phyloP scores from a whole-genome alignment of 2,113 vertebrate species.

The Phrynosoma blainvillii region DNA sequence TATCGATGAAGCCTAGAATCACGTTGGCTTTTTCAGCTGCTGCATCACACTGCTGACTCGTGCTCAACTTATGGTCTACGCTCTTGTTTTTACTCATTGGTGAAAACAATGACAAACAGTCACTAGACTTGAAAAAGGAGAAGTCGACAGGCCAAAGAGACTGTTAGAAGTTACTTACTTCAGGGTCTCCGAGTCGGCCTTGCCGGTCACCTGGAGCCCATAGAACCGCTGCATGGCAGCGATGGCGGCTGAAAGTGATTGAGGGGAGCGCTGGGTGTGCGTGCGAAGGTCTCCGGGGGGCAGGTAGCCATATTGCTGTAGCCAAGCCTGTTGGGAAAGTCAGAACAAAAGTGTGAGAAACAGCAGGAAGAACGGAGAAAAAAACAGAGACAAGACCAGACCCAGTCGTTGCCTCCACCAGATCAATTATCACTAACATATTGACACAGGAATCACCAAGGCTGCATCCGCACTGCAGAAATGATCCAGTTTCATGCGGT shows the following conservation, averaged over 20 bases:
- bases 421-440: too few species aligned
- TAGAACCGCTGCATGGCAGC: slow-evolving; percentile 91
- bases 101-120: not conserved
- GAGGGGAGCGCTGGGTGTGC: slow-evolving; percentile 87
- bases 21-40: too few species aligned
- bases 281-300: slow-evolving; percentile 88
- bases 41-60: too few species aligned
- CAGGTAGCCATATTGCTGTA: slow-evolving; percentile 93
- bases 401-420: too few species aligned
- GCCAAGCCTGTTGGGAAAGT: slow-evolving; percentile 80
- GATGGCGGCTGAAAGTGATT: slow-evolving; percentile 83
- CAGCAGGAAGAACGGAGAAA: slow-evolving; percentile 1
- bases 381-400: too few species aligned
- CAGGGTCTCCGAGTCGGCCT: slow-evolving; percentile 80
- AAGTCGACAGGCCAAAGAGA: not conserved
- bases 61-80: too few species aligned
- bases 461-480: too few species aligned
- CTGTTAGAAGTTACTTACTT: slow-evolving; percentile 74
- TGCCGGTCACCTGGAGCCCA: slow-evolving; percentile 84
- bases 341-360: slow-evolving; percentile 29
- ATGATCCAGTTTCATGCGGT: too few species aligned
- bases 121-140: not conserved
- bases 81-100: too few species aligned
- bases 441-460: too few species aligned
- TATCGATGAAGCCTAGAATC: too few species aligned